Conservation (phyloP, 2,888 invertebrate species). For the Patella pellucida region DNA sequence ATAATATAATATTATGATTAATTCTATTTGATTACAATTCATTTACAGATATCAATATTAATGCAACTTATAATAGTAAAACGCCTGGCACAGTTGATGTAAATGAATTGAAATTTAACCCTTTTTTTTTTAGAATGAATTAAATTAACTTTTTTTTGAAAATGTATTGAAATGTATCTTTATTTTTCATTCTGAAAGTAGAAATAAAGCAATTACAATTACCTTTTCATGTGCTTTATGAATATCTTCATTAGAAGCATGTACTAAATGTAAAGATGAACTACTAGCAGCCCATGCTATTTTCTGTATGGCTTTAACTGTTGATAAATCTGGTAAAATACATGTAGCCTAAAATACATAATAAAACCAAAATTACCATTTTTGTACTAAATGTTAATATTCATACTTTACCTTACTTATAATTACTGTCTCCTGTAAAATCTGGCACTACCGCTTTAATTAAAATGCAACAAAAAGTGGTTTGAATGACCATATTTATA, state of each 20-base stretch:
- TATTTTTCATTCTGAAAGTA: not conserved
- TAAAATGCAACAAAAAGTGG: too few species aligned
- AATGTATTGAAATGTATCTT: not conserved
- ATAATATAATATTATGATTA: too few species aligned
- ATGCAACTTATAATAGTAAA: too few species aligned
- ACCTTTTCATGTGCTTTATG: slow-evolving; percentile 78
- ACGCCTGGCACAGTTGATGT: too few species aligned
- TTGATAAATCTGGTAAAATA: slow-evolving; percentile 81
- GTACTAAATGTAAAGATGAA: slow-evolving; percentile 77
- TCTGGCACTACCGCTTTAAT: too few species aligned
- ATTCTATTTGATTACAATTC: too few species aligned
- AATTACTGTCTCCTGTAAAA: too few species aligned
- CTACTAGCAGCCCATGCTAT: slow-evolving; percentile 85
- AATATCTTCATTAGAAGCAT: slow-evolving; percentile 77
- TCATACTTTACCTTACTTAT: too few species aligned
- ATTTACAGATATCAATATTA: too few species aligned
- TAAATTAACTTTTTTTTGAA: not conserved
- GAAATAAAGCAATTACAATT: not conserved
- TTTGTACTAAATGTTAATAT: too few species aligned
- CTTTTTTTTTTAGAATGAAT: not conserved
- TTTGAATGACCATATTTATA: not conserved
- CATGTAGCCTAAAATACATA: slow-evolving; percentile 61
- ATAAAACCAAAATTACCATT: slow-evolving; percentile 10
- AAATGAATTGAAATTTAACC: not conserved
- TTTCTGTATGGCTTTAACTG: slow-evolving; percentile 82